A percentile compares a stretch with the other conserved stretches of the same genome.
phyloP scores from a whole-genome alignment of 2,888 invertebrate genomes.

The Drosophila paramelanica region DNA sequence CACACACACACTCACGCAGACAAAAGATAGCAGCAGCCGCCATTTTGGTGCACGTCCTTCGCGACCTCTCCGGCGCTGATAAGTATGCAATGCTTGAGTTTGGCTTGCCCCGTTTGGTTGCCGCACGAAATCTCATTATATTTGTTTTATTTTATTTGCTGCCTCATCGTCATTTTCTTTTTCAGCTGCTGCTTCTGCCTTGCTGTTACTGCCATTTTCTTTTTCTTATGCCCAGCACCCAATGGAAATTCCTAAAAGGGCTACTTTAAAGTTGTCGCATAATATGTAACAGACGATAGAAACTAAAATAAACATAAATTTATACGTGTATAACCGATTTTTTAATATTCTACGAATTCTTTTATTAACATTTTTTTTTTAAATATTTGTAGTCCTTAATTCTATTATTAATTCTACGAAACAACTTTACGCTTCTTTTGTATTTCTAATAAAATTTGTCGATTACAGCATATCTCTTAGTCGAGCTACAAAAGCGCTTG shows the following conservation, averaged over 20 bases:
- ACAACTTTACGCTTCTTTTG: too few species aligned
- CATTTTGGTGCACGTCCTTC: slow-evolving; percentile 61
- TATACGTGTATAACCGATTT: too few species aligned
- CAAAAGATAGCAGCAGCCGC: slow-evolving; percentile 70
- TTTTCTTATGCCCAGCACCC: slow-evolving; percentile 29
- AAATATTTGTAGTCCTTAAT: too few species aligned
- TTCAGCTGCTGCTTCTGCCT: slow-evolving; percentile 36
- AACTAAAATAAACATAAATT: too few species aligned
- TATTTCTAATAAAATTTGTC: not conserved
- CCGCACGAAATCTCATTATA: slow-evolving; percentile 83
- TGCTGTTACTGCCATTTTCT: slow-evolving; percentile 25
- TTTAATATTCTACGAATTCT: too few species aligned
- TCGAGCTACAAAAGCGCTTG: not conserved
- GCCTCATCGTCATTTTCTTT: slow-evolving; percentile 61
- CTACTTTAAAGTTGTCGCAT: not conserved
- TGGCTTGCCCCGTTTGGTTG: slow-evolving; percentile 41
- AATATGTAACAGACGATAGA: too few species aligned
- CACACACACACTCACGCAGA: slow-evolving; percentile 28
- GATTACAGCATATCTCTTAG: slow-evolving; percentile 1
- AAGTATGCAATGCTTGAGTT: slow-evolving; percentile 69
- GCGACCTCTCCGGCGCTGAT: slow-evolving; percentile 59
- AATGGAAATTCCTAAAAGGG: not conserved
- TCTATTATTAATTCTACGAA: too few species aligned
- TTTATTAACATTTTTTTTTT: too few species aligned
- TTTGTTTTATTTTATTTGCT: slow-evolving; percentile 79